Evolutionary conservation across 2,797 vertebrate species (phyloP), one percentile per base, ranked within the genome.

Genomic region (Muraenolepis orangiensis): DNA sequence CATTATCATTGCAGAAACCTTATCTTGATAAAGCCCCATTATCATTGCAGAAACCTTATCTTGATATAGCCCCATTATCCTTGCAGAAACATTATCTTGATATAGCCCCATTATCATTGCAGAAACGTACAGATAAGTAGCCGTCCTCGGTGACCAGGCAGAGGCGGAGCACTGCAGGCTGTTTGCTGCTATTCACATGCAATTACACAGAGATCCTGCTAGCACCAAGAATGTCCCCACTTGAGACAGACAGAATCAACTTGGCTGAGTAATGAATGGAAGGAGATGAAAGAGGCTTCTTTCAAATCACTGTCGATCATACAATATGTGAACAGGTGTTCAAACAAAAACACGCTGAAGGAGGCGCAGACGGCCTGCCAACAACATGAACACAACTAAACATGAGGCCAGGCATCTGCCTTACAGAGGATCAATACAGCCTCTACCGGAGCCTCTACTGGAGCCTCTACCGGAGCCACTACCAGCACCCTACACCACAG

Each of bases 261-360:
- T 85, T 86, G 87, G 86, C 85, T 72, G 81, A 90, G 87, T 86
- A 89, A 85, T 91, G 91, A 93, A 92, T 90, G 89, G 89, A 91
- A 90, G 78, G 83, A 90, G 92, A 93, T 93, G 88, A 93, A 93
- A 93, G 91, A 57, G 86, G 87, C 80, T 77, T 74, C 88, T 91
- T 89, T 83, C 87, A 90, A 92, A 91, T 92, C 90, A 84, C 90
- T 87, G 87, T 89, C 82, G 79, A 89, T 88, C 86, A 86, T 81
- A 86, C 88, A 88, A 87, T 91, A 92, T 91, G 87, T 89, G 87
- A 92, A 92, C 93, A 94, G 93, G 93, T 94, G 92, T 93, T 93
- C 90, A 92, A 94, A 94, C 91, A 93, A 92, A 90, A 88, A 87
- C 87, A 87, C 80, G 81, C 83, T 80, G 85, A 85, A 89, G 88